Percentiles rank a stretch among this genome's conserved stretches.
Evolutionary conservation across 2,888 invertebrate genomes (phyloP).

Genomic region (Sympetrum striolatum): DNA sequence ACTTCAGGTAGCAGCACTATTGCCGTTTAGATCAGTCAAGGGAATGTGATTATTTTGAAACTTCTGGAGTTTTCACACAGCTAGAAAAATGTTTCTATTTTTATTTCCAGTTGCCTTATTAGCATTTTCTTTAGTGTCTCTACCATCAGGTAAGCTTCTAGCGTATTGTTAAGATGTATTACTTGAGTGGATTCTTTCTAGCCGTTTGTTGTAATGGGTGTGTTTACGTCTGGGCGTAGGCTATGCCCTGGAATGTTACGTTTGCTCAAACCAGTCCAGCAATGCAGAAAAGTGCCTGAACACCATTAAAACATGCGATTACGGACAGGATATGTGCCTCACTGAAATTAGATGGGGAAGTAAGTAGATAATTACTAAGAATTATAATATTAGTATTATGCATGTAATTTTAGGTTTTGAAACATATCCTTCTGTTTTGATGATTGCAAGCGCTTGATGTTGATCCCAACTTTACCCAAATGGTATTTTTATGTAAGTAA

Average conservation of each 20-base stretch:
- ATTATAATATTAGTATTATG: too few species aligned
- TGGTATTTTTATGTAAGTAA: too few species aligned
- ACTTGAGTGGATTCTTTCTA: background rate
- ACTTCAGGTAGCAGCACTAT: background rate
- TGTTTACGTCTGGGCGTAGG: conserved; percentile 58
- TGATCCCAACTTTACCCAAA: too few species aligned
- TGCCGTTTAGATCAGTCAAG: background rate
- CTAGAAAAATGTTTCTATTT: background rate
- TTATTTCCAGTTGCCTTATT: background rate
- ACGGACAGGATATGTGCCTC: conserved; percentile 84
- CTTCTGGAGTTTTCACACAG: background rate
- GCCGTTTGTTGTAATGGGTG: background rate
- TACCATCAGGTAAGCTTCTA: background rate
- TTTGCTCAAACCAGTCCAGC: conserved; percentile 90
- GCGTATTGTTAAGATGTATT: background rate
- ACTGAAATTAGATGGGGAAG: conserved; percentile 94
- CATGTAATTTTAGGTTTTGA: too few species aligned
- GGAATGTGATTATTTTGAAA: background rate
- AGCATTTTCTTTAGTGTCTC: background rate
- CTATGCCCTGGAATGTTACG: conserved; percentile 87
- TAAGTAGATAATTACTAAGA: conserved; percentile 56
- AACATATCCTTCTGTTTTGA: too few species aligned
- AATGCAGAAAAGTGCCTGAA: conserved; percentile 92
- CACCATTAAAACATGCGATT: conserved; percentile 89
- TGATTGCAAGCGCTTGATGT: too few species aligned